phyloP scores from a whole-genome alignment of 2,888 invertebrate species.

The Baccha elongata region DNA sequence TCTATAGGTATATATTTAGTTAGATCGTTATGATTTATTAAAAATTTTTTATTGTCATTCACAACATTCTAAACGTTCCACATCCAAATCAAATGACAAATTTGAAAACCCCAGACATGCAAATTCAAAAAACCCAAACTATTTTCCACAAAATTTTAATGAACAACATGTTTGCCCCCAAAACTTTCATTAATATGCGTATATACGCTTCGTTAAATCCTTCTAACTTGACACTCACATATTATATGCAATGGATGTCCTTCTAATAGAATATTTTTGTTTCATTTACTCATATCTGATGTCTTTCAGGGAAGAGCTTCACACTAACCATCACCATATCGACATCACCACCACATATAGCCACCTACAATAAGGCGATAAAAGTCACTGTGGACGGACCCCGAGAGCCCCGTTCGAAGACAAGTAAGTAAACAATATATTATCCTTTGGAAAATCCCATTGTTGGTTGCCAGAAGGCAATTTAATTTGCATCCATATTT shows the following conservation, averaged over 20 bases:
- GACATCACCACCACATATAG: constrained; percentile 97
- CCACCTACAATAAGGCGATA: constrained; percentile 97
- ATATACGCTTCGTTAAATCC: constrained; percentile 56
- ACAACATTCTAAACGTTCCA: not conserved
- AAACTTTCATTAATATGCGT: constrained; percentile 31
- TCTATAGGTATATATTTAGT: no score
- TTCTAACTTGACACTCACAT: constrained; percentile 43
- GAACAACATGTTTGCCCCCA: constrained; percentile 52
- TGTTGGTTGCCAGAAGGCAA: constrained; percentile 69
- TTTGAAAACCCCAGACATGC: constrained; percentile 54
- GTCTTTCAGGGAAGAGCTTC: constrained; percentile 95
- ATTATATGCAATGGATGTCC: constrained; percentile 30
- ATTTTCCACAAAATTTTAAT: constrained; percentile 65
- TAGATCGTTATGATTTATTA: not conserved
- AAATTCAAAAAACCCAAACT: constrained; percentile 58
- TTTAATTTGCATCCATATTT: constrained; percentile 68
- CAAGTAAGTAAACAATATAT: constrained; percentile 87
- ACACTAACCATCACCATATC: constrained; percentile 97
- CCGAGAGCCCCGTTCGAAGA: constrained; percentile 96
- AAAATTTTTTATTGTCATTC: not conserved
- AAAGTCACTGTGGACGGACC: constrained; percentile 99
- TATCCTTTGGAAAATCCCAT: constrained; percentile 58
- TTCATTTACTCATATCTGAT: constrained; percentile 10
- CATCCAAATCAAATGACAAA: constrained; percentile 41
- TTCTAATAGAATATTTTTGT: constrained; percentile 30